A percentile compares a stretch with the other conserved stretches of the same genome.
Conservation (phyloP, 2,888 invertebrate species). For the Andrena flavipes region DNA sequence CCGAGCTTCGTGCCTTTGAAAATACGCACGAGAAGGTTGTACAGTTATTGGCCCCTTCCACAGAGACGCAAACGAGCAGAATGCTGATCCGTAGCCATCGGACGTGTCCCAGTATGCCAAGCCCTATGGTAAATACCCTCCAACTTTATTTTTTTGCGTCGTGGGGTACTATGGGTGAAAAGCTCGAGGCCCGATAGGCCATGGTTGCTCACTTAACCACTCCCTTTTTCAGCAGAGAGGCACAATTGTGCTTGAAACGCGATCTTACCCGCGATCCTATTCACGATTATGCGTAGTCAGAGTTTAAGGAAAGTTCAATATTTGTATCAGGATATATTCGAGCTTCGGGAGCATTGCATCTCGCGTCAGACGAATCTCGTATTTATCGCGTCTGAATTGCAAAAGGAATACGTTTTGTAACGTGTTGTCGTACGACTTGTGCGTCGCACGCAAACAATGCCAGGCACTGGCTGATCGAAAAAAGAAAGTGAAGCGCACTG, state of each 20-base stretch:
- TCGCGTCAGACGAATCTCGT: not conserved
- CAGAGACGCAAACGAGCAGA: constrained; percentile 54
- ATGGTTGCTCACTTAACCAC: constrained; percentile 11
- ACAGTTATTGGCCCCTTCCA: constrained; percentile 70
- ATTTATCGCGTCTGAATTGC: not conserved
- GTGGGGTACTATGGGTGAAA: not conserved
- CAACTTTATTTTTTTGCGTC: constrained; percentile 31
- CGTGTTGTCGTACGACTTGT: not conserved
- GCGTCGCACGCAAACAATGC: not conserved
- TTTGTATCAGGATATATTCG: not conserved
- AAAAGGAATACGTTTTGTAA: not conserved
- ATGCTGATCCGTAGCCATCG: constrained; percentile 63
- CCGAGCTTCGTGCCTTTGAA: constrained; percentile 52
- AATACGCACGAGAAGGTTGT: constrained; percentile 57
- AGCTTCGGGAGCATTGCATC: not conserved
- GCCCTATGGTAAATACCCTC: constrained; percentile 48
- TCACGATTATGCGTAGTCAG: not conserved
- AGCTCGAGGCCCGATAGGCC: constrained; percentile 5
- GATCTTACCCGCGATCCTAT: not conserved
- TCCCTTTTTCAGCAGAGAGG: constrained; percentile 14
- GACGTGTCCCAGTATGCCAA: constrained; percentile 58
- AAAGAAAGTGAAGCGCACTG: constrained; percentile 24
- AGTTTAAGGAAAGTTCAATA: not conserved
- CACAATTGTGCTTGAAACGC: not conserved
- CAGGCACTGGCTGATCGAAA: constrained; percentile 11